Evolutionary conservation across 2,113 vertebrate genomes (phyloP).

Genomic region (Oreotragus oreotragus): DNA sequence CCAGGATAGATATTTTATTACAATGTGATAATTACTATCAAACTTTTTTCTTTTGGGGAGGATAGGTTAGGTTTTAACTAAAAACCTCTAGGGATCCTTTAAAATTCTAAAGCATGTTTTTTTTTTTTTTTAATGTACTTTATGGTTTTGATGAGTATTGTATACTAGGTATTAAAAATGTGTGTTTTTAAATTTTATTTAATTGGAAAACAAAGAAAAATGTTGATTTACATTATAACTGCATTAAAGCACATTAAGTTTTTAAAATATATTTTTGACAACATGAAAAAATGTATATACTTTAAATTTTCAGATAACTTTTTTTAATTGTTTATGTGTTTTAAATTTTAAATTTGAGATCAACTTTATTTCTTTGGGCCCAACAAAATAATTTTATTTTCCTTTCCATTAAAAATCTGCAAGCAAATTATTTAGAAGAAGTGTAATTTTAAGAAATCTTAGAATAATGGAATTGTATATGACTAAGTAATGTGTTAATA

Average conservation of each 20-base stretch:
- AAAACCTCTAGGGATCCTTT: neutral
- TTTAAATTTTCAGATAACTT: neutral
- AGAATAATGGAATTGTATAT: neutral
- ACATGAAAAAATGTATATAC: neutral
- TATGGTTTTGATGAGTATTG: neutral
- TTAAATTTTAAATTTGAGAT: neutral
- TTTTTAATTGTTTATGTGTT: neutral
- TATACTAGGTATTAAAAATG: neutral
- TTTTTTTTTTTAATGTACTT: neutral
- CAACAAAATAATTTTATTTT: neutral
- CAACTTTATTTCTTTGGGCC: neutral
- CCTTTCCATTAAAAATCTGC: neutral
- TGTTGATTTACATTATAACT: neutral
- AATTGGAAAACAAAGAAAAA: slow-evolving; percentile 15
- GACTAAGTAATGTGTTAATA: neutral
- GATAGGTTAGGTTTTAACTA: neutral
- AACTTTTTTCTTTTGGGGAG: neutral
- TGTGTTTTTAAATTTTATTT: neutral
- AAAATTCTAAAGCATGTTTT: neutral
- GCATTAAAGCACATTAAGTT: neutral
- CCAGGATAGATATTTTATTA: neutral
- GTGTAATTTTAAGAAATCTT: neutral
- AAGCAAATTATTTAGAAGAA: neutral
- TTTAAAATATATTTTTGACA: neutral
- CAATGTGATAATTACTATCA: neutral